Conservation (phyloP, 2,113 vertebrate genomes). For the Cromileptes altivelis region DNA sequence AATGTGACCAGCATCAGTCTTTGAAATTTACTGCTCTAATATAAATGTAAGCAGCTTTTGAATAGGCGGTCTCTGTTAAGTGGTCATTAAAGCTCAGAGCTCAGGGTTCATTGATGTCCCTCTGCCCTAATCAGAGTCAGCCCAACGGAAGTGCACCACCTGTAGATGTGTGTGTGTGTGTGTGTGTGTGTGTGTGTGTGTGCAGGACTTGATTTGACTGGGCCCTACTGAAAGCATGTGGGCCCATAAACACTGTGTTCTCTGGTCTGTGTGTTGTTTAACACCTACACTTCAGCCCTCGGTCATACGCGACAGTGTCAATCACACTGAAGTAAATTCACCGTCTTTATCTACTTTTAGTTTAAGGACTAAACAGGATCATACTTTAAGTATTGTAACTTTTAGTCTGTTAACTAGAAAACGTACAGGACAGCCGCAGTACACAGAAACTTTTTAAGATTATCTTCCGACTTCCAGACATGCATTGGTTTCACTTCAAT, state of each 20-base stretch:
- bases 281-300: conserved; percentile 66
- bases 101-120: conserved; percentile 76
- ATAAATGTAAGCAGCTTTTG: conserved; percentile 69
- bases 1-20: conserved; percentile 54
- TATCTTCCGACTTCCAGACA: not conserved
- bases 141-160: conserved; percentile 71
- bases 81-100: conserved; percentile 73
- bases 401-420: not conserved
- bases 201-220: conserved; percentile 45
- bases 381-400: no score
- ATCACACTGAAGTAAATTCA: conserved; percentile 42
- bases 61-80: conserved; percentile 65
- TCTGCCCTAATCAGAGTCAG: conserved; percentile 72
- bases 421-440: not conserved
- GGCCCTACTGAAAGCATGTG: conserved; percentile 76
- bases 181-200: not conserved
- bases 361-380: not conserved
- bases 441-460: not conserved
- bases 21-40: conserved; percentile 72
- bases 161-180: conserved; percentile 35
- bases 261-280: conserved; percentile 69
- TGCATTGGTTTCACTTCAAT: not conserved
- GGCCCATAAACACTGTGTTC: conserved; percentile 74
- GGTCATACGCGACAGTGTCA: conserved; percentile 39
- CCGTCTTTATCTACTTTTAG: not conserved